Base-by-base conservation (phyloP, 2,797 vertebrate species). In the Sebastolobus alascanus region DNA sequence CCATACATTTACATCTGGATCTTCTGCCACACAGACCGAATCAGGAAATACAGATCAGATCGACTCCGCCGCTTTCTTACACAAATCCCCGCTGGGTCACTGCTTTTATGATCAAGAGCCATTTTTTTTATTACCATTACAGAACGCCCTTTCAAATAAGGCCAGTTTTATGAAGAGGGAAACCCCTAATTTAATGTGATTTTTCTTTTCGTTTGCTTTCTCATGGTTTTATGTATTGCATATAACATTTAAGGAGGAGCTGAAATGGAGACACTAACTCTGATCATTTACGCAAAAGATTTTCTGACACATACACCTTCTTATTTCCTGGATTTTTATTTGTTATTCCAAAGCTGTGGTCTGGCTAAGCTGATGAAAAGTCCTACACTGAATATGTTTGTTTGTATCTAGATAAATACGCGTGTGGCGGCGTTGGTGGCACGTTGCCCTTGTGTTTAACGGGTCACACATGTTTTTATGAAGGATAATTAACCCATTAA, bases 401-500 rank as follows among this genome's bases (percentile, higher is more conserved):
- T 20, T 65, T 69, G 33, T 20, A 16, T 69, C 31, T 8, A 14
- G 16, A 12, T 69, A 33, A 66, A 73, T 58, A 13, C 73, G 38
- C 27, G 27, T 67, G 75, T 69, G 85, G 64, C 16, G 5, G 3
- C 33, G 52, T 13, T 6, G 58, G 46, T n/a, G 52, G 59, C 58
- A 37, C 6, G 3, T 56, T 73, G 27, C 79, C 81, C 67, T 76
- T 6, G 70, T 64, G 59, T 80, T 78, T 86, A 79, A 73, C 70
- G n/a, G 84, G 83, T 89, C 85, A 80, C 68, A 16, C 60, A 25
- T 86, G 87, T 90, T 93, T 91, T 89, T 84, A 90, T 64, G 87
- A 84, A 86, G 87, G 81, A 58, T 91, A 93, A 93, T 94, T 92
- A 93, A 92, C 90, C 89, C 87, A 90, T 90, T 93, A 86, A 86